Conservation (phyloP, 2,797 vertebrate genomes). For the Liasis olivaceus region DNA sequence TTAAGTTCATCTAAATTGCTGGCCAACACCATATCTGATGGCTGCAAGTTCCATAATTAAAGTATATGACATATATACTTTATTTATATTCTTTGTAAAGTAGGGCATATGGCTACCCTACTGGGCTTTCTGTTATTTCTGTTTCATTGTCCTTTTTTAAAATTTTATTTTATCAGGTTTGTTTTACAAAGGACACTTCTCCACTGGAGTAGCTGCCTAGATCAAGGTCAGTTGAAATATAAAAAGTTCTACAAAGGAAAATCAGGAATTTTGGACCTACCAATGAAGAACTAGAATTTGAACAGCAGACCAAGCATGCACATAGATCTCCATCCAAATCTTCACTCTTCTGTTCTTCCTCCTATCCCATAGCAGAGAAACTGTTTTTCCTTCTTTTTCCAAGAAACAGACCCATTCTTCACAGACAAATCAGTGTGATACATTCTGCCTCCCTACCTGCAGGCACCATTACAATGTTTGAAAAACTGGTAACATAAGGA, state of each 20-base stretch:
- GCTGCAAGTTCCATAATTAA: not conserved
- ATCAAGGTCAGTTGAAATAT: no score
- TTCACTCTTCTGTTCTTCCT: not conserved
- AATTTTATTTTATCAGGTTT: not conserved
- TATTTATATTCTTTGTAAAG: not conserved
- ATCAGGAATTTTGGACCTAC: no score
- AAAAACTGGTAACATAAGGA: conserved; percentile 10
- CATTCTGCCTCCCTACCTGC: not conserved
- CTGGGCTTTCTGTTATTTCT: not conserved
- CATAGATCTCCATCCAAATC: not conserved
- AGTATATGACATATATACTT: not conserved
- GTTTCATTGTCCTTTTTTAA: not conserved
- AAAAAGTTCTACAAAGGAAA: no score
- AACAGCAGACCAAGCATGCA: no score
- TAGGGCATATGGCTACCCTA: not conserved
- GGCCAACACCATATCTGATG: not conserved
- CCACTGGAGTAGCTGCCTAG: no score
- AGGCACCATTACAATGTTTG: not conserved
- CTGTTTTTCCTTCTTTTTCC: not conserved
- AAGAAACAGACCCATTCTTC: not conserved
- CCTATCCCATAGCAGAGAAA: not conserved
- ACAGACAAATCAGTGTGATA: not conserved
- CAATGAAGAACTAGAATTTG: no score
- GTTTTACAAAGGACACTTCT: no score
- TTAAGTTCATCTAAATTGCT: not conserved